Percentiles rank a stretch among this genome's conserved stretches.
phyloP scores from a whole-genome alignment of 2,888 invertebrate genomes.

The Allolobophora icterica region DNA sequence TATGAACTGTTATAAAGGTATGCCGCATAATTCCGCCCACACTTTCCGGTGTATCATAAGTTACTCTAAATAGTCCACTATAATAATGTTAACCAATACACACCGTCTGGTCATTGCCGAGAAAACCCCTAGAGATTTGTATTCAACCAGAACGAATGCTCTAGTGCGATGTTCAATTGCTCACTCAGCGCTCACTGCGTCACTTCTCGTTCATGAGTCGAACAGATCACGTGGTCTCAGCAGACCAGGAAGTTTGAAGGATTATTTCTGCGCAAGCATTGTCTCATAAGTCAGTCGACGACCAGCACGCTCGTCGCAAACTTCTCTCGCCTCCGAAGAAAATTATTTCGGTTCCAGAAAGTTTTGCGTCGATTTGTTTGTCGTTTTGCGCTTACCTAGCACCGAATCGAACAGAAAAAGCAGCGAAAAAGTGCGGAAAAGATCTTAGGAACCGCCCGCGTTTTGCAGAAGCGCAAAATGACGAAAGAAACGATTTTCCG shows the following conservation, averaged over 20 bases:
- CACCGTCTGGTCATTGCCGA: no score
- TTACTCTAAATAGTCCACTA: no score
- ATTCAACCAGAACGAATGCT: background rate
- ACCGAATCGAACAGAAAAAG: background rate
- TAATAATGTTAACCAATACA: no score
- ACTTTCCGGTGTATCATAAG: no score
- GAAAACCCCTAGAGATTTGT: background rate
- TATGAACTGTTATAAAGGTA: no score
- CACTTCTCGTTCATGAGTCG: background rate
- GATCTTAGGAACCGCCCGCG: background rate
- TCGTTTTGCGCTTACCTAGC: background rate
- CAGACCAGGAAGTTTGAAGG: background rate
- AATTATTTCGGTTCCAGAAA: background rate
- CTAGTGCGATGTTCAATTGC: background rate
- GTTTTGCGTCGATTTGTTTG: background rate
- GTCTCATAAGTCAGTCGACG: background rate
- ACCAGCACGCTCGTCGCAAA: background rate
- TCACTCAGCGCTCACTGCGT: background rate
- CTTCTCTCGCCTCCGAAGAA: background rate
- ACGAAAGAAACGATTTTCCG: background rate
- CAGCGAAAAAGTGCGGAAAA: background rate
- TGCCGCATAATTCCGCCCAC: no score
- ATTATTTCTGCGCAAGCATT: no score
- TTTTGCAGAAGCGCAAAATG: background rate
- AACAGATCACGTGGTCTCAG: background rate